phyloP scores from a whole-genome alignment of 2,113 vertebrate species.

The Ursus arctos region DNA sequence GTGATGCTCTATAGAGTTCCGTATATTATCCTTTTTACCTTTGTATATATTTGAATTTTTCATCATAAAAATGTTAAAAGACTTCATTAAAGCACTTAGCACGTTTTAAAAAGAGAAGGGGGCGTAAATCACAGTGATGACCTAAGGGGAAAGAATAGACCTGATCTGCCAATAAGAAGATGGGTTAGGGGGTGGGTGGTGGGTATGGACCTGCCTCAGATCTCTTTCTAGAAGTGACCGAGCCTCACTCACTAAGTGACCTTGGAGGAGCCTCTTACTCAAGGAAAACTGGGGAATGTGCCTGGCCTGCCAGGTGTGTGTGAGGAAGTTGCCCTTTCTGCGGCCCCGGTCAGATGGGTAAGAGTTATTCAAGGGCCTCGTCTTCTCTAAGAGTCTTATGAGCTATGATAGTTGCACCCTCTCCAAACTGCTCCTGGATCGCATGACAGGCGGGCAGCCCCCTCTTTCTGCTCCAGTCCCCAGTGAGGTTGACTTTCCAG shows the following conservation, averaged over 20 bases:
- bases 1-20: background rate
- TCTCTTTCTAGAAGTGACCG: background rate
- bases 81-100: background rate
- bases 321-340: background rate
- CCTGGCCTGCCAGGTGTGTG: background rate
- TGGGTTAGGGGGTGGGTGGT: background rate
- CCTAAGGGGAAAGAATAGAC: background rate
- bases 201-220: background rate
- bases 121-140: background rate
- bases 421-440: background rate
- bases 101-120: background rate
- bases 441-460: background rate
- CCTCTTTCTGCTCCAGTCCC: background rate
- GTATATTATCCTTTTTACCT: background rate
- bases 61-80: background rate
- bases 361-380: background rate
- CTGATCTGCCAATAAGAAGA: background rate
- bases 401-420: background rate
- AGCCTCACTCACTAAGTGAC: background rate
- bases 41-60: background rate
- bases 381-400: background rate
- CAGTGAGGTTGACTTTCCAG: slow-evolving; percentile 19
- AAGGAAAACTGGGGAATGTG: background rate
- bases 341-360: too few relatives aligned
- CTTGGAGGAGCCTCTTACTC: background rate